Base-by-base conservation (phyloP, 2,113 vertebrate genomes). In the Pyrgilauda ruficollis region DNA sequence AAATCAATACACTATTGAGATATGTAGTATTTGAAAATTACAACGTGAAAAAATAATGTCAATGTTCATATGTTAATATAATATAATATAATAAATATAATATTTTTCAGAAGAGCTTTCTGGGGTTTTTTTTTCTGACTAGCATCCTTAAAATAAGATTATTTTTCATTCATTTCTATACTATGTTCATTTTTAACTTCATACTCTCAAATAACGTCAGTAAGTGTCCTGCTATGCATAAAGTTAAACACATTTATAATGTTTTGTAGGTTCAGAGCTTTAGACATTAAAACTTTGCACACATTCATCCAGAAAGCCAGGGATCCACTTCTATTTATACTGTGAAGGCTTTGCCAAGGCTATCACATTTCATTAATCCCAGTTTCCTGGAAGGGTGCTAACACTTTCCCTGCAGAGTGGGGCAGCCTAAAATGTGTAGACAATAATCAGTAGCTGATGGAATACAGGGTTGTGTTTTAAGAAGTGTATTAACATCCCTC, bases 321-420 rank as follows among this genome's bases (percentile, higher is more conserved):
- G 67, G 78, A 85, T 69, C 33, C 37, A 81, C 81, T 92, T 95
- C 94, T 93, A 84, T 89, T 96, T 94, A 92, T 96, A 62, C 17
- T 56, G 33, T 33, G 49, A 62, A 89, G 14, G 23, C 68, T 93
- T 87, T 93, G 89, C 81, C 89, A 84, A 91, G 59, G 33, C 61
- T 91, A 94, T 96, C 82, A 77, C 47, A 44, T 96, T 91, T 91
- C 78, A 15, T 85, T 95, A 87, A 93, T 85, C 69, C 50, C 55
- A 70, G 59, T 96, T 96, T 96, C 93, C 87, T 91, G 78, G 91
- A 96, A 97, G 75, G 50, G 43, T 87, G 74, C 87, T 93, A 82
- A 89, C 58, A 43, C 17, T 93, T 93, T 91, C 70, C 46, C 84
- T 94, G 58, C 56, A 64, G 73, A 72, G 37, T 69, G 55, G 67